Evolutionary conservation across 2,888 invertebrate species (phyloP), one percentile per base, ranked within the genome.

Genomic region (Harpalus rufipes): DNA sequence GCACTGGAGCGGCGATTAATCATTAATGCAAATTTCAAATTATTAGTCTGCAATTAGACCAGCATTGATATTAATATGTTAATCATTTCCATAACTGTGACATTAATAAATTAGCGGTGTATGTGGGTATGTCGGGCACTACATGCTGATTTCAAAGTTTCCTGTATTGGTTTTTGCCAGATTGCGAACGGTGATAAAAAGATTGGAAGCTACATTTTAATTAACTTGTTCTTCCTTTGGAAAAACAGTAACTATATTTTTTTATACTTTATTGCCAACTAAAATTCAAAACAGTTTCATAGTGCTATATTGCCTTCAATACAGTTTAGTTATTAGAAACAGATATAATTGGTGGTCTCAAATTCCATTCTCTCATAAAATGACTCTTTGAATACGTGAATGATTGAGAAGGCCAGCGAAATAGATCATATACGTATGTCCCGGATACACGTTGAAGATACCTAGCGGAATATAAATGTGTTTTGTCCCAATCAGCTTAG

Each of bases 21-120:
- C 81, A 81, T 81, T 63, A 65, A 81, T 81, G 81, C 44, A 81
- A 81, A 81, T 81, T 81, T 81, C 63, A 81, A 65, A 81, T 81
- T 61, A 81, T 81, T 81, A 81, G 65, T 16, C 81, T 21, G 44
- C 81, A 65, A 81, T 81, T 81, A 81, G 81, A 81, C 44, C 39
- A 63, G 25, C 65, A 81, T 61, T 81, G 63, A 81, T 81, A 81
- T 63, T 81, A 81, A 81, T 81, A 81, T 81, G 81, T 81, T 81
- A 81, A 81, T 81, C 81, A 81, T 81, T 81, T 63, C 25, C 63
- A 65, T 81, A 81, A 81, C 41, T 81, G 81, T 81, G 81, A 81
- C 65, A 14, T 81, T 81, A 63, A 81, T 81, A 81, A 81, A 81
- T 81, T 81, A 81, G 72, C 41, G 16, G 72, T 8, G 16, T 10